These are phyloP conservation scores for Eulemur rubriventer DNA, from an alignment of 2,797 vertebrate species.

Conservation along the genomic window DNA sequence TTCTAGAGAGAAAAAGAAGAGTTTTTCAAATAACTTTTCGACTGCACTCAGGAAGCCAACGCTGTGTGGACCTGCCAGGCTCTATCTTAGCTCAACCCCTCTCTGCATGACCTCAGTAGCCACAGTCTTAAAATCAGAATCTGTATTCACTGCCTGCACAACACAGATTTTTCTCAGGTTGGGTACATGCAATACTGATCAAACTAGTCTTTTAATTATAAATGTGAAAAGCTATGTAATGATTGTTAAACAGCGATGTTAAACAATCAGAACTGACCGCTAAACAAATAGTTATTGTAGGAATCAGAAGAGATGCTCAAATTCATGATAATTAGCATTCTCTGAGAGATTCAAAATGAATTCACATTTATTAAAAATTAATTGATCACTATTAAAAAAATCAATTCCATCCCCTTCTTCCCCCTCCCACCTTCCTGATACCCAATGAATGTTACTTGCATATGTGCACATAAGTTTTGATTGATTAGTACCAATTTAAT, in stretches of 20 bases:
- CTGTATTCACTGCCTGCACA: not conserved
- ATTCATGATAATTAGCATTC: not conserved
- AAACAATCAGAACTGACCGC: not conserved
- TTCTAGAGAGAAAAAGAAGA: not conserved
- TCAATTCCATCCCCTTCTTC: too few relatives aligned
- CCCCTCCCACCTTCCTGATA: too few relatives aligned
- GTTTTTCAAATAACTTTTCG: slow-evolving; percentile 34
- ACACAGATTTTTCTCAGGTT: not conserved
- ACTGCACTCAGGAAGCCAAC: not conserved
- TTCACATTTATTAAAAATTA: slow-evolving; percentile 9
- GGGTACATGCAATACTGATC: not conserved
- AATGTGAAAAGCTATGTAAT: not conserved
- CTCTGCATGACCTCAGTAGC: not conserved
- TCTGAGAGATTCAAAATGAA: not conserved
- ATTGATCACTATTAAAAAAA: not conserved
- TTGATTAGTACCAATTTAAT: too few relatives aligned
- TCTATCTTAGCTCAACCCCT: not conserved
- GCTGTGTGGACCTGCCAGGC: not conserved
- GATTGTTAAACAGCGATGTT: not conserved
- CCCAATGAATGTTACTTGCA: too few relatives aligned
- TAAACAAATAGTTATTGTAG: not conserved
- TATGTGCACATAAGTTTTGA: too few relatives aligned
- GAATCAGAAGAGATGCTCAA: not conserved
- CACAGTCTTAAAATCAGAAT: not conserved
- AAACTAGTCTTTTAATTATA: slow-evolving; percentile 27